Evolutionary conservation across 2,797 vertebrate genomes (phyloP), one percentile per base, ranked within the genome.

Genomic region (Microctenopoma steveboyesi): DNA sequence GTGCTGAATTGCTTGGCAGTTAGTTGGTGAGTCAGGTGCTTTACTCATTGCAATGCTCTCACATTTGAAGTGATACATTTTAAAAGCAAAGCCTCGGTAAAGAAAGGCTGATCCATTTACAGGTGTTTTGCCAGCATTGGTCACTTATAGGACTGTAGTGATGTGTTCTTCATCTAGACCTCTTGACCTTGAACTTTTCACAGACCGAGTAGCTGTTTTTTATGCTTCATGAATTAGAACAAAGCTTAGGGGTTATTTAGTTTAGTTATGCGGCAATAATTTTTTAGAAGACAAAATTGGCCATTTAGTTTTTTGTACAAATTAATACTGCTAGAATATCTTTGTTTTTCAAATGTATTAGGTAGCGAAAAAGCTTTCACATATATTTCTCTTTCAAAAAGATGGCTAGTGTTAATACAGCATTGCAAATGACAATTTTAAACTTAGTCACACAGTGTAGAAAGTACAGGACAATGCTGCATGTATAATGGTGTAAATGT

Each of bases 401-500:
- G 56, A 45, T 2, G 15, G 14, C 14, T 6, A 2, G 10, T 39
- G 37, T 39, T 39, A 39, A 2, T 27, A 74, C 47, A 33, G 27
- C 11, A 14, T 65, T 13, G 37, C 4, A 37, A 3, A 30, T 28
- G 25, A 55, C 43, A 52, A 43, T 61, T 35, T 73, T 66, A 25
- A 62, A 28, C 27, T 25, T 67, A 69, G 83, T 72, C 65, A 63
- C 48, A 56, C 9, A 1, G 11, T 28, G 14, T 16, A 59, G 53
- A 68, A 69, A 85, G 12, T 63, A 59, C 37, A 56, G 55, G 54
- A 57, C 33, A 80, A 86, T 82, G 78, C 53, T 59, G 56, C 56
- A 40, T 74, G 74, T 84, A 76, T 83, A 76, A 68, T 33, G 27
- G 56, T 50, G 79, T 70, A 72, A 83, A 89, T 86, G 79, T 90